phyloP scores from a whole-genome alignment of 2,797 vertebrate species.

The Percopsis omiscomaycus region DNA sequence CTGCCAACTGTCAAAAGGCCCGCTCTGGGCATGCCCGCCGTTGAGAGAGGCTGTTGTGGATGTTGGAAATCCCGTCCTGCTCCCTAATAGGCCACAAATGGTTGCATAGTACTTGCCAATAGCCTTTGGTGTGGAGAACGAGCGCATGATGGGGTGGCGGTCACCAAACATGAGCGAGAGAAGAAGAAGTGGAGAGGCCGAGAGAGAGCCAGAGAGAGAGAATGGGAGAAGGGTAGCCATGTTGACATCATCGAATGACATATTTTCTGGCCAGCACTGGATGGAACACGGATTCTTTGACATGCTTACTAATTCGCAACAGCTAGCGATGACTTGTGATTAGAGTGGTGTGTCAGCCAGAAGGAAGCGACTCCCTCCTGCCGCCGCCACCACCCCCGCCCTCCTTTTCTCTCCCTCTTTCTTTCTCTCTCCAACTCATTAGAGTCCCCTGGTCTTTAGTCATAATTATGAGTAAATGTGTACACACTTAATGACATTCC shows the following conservation, averaged over 20 bases:
- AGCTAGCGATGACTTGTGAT: conserved; percentile 29
- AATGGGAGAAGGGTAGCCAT: conserved; percentile 3
- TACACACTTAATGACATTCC: conserved; percentile 66
- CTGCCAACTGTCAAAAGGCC: conserved; percentile 74
- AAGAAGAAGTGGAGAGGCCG: not conserved
- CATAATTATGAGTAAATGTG: conserved; percentile 70
- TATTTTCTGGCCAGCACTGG: conserved; percentile 25
- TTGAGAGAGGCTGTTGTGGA: conserved; percentile 72
- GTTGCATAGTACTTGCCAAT: conserved; percentile 73
- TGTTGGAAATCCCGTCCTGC: conserved; percentile 78
- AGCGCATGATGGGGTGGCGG: conserved; percentile 2
- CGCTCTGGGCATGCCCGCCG: conserved; percentile 70
- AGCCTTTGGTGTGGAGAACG: conserved; percentile 60
- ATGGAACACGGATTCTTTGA: conserved; percentile 59
- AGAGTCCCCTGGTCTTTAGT: conserved; percentile 55
- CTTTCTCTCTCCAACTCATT: conserved; percentile 49
- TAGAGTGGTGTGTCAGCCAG: conserved; percentile 27
- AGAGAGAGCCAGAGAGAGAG: not conserved
- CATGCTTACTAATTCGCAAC: conserved; percentile 58
- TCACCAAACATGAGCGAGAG: not conserved
- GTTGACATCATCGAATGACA: conserved; percentile 37
- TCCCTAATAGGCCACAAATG: conserved; percentile 82
- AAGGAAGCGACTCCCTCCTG: conserved; percentile 25
- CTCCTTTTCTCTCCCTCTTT: conserved; percentile 12
- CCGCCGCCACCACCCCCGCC: conserved; percentile 9